Base-by-base conservation (phyloP, 2,888 invertebrate species). In the Athetis lepigone region DNA sequence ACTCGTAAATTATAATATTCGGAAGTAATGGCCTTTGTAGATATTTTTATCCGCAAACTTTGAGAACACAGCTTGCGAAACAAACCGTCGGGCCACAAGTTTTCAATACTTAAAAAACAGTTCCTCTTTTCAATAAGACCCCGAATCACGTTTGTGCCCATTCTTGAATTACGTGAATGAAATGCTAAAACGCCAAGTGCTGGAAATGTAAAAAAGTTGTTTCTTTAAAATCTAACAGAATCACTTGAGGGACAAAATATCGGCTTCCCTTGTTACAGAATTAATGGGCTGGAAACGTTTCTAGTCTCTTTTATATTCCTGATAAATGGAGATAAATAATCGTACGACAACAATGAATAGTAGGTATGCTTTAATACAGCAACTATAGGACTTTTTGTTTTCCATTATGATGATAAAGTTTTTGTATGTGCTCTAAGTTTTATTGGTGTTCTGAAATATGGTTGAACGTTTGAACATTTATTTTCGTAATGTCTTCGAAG, bases 101-200 rank as follows among this genome's bases (percentile, higher is more conserved):
- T 63, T 69, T 58, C 63, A 71, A 67, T 60, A 60, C 54, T 74
- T 56, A 66, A 71, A 76, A 59, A 58, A 45, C 55, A 29, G 52
- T 52, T 66, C 60, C 52, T 47, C 43, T 42, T 75, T 76, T 68
- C 56, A 65, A 72, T 65, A 75, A 72, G 52, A 58, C 18, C 46
- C 54, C 43, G 58, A 58, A 77, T 64, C 68, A 58, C 72, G 77
- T 77, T 50, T 64, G 62, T 63, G 60, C 60, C 54, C 47, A 70
- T 70, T 75, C 63, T 27, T 39, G 39, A 50, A 76, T 52, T 72
- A 76, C 77, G 75, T 75, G 75, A 64, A 64, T 39, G 45, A 64
- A 75, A 68, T 75, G 37, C 27, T 42, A 50, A 75, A 60, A 42
- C 23, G 46, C 16, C n/a, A 54, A 57, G 18, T 45, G 40, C 23